Percentiles rank a stretch among this genome's conserved stretches.
phyloP scores from a whole-genome alignment of 2,888 invertebrate species.

The Acanthosoma haemorrhoidale region DNA sequence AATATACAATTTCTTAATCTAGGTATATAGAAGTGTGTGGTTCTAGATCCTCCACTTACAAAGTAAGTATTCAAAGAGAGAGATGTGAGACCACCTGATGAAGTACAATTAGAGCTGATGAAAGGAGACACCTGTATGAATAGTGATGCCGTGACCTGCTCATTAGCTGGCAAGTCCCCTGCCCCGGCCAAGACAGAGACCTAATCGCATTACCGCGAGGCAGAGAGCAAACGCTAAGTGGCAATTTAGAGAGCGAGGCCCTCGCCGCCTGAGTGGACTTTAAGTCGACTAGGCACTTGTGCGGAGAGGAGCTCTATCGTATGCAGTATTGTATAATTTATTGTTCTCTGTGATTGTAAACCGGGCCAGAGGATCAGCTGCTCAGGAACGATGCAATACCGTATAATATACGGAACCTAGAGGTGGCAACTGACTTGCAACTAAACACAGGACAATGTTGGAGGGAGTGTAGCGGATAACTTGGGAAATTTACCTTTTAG shows the following conservation, averaged over 20 bases:
- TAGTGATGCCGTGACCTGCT: neutral
- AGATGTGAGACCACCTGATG: neutral
- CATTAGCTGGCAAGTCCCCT: too few relatives aligned
- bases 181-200: too few relatives aligned
- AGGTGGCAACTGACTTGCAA: neutral
- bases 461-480: neutral
- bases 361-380: neutral
- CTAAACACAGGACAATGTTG: neutral
- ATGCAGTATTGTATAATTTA: neutral
- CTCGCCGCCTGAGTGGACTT: neutral
- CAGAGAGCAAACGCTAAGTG: neutral
- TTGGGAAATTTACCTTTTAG: too few relatives aligned
- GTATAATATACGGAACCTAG: too few relatives aligned
- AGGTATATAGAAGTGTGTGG: too few relatives aligned
- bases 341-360: neutral
- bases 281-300: too few relatives aligned
- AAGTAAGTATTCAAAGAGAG: too few relatives aligned
- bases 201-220: neutral
- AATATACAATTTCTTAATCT: too few relatives aligned
- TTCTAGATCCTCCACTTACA: too few relatives aligned
- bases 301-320: neutral
- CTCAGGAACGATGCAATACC: neutral
- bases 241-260: too few relatives aligned
- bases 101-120: neutral
- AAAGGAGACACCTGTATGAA: constrained; percentile 8